Evolutionary conservation across 2,888 invertebrate species (phyloP).

Genomic region (Gari tellinella): DNA sequence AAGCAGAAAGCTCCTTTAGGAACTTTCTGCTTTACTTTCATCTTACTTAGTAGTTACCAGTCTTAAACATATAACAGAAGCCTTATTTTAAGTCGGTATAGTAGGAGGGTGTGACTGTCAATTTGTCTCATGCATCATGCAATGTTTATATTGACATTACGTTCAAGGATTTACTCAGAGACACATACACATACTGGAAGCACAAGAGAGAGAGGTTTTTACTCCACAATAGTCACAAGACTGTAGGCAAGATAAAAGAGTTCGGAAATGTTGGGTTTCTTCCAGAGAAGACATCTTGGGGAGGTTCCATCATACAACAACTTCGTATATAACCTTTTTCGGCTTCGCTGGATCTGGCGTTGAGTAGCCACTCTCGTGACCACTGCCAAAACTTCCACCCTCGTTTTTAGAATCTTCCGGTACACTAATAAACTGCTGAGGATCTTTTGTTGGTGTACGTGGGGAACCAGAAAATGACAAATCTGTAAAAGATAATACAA

Average conservation of each 20-base stretch:
- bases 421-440: slow-evolving; percentile 64
- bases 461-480: slow-evolving; percentile 63
- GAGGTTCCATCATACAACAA: slow-evolving; percentile 78
- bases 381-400: slow-evolving; percentile 66
- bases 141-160: no score
- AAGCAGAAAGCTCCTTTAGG: no score
- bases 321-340: slow-evolving; percentile 83
- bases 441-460: slow-evolving; percentile 72
- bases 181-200: slow-evolving; percentile 37
- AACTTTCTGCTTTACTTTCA: no score
- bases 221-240: slow-evolving; percentile 36
- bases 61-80: no score
- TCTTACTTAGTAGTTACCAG: no score
- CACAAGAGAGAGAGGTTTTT: slow-evolving; percentile 9
- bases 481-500: slow-evolving; percentile 59
- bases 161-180: slow-evolving; percentile 26
- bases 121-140: no score
- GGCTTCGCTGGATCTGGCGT: slow-evolving; percentile 78
- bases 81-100: no score
- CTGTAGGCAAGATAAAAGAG: slow-evolving; percentile 58
- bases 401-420: slow-evolving; percentile 70
- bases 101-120: no score
- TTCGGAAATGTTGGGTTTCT: slow-evolving; percentile 1
- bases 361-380: slow-evolving; percentile 76
- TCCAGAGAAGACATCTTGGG: slow-evolving; percentile 3